phyloP scores from a whole-genome alignment of 2,888 invertebrate genomes.

The Epinotia brunnichana region DNA sequence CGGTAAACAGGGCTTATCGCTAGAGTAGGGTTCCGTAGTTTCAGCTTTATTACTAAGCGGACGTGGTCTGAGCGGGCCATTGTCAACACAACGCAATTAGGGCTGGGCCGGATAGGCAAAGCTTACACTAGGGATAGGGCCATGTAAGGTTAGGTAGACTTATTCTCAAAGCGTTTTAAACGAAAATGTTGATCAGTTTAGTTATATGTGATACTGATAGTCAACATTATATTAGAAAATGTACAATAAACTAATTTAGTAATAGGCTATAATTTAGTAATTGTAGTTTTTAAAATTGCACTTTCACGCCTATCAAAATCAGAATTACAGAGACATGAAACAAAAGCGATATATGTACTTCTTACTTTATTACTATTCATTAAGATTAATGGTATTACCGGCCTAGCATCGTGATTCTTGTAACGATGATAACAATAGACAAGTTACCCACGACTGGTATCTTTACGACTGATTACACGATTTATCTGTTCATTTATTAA shows the following conservation, averaged over 20 bases:
- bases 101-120: conserved; percentile 11
- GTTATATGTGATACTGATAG: no score
- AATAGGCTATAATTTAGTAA: no score
- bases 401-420: no score
- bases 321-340: background rate
- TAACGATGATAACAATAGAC: background rate
- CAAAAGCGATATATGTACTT: no score
- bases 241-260: no score
- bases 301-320: background rate
- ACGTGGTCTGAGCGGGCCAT: conserved; percentile 2
- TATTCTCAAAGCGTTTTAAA: no score
- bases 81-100: conserved; percentile 13
- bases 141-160: no score
- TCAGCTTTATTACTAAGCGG: background rate
- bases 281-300: no score
- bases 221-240: no score
- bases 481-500: background rate
- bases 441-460: background rate
- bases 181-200: no score
- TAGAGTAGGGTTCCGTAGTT: background rate
- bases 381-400: no score
- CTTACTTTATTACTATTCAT: no score
- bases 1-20: conserved; percentile 3
- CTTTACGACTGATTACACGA: background rate
- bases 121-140: background rate